Evolutionary conservation across 2,888 invertebrate species (phyloP), one percentile per base, ranked within the genome.

Genomic region (Blastobasis adustella): DNA sequence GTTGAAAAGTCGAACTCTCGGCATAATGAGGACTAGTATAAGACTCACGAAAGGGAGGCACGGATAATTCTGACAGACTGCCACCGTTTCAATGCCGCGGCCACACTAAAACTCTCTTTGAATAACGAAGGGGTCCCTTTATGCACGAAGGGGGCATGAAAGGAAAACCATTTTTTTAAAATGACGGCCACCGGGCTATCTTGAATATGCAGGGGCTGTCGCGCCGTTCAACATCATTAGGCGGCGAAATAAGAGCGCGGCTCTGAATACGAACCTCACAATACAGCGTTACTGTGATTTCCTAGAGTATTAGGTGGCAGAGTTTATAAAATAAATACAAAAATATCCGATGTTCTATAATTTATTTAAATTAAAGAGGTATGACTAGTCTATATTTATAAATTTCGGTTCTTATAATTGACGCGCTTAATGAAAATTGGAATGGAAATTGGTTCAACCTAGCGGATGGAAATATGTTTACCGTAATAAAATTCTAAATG

Each of bases 151-250:
- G 71, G 67, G 66, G 66, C 59, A 66, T 82, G 79, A 84, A 86
- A 80, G 72, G 71, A 77, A 75, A 79, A 73, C 73, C 77, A 79
- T 79, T 82, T 83, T 79, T 81, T 71, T 76, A 67, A 75, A 80
- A 82, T 79, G 77, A 79, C 76, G 76, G 71, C 63, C 57, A 65
- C 57, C 65, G 67, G 71, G 71, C 70, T 77, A 79, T 78, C 79
- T 78, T 82, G 76, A 79, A 80, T 80, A 80, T 82, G 76, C 79
- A 76, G 69, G 68, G 74, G 62, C 74, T 70, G 76, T 76, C 76
- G 77, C 79, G 76, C 75, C 81, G 79, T 82, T 82, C 80, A 80
- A 82, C 81, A 77, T 82, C 82, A 84, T 85, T 83, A 82, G 73
- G 73, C 73, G 65, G 71, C 63, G 71, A 73, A 78, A 79, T 76